Conservation (phyloP, 2,888 invertebrate species). For the Torymus texanus region DNA sequence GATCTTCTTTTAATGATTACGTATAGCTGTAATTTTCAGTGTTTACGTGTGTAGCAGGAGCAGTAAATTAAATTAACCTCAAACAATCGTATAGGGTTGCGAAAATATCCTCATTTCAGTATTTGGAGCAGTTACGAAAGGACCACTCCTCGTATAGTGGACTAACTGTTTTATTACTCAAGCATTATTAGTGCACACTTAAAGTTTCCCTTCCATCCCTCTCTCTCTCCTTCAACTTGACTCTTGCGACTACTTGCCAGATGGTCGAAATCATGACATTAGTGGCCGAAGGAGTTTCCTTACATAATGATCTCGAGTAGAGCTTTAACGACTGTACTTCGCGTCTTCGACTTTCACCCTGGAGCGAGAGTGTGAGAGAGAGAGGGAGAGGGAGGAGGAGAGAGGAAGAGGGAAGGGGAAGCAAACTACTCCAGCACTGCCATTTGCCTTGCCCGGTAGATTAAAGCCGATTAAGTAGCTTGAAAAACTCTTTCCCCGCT, state of each 20-base stretch:
- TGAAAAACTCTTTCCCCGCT: conserved; percentile 24
- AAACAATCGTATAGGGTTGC: no score
- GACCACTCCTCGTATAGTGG: conserved; percentile 2
- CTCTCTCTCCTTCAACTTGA: background rate
- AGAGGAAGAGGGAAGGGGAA: conserved; percentile 1
- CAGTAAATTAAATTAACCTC: no score
- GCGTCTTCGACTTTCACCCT: conserved; percentile 24
- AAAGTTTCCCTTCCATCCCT: conserved; percentile 8
- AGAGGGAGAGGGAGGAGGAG: background rate
- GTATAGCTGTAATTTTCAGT: no score
- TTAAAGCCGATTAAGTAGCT: conserved; percentile 47
- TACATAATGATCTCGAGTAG: conserved; percentile 50
- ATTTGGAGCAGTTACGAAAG: conserved; percentile 10
- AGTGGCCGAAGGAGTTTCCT: conserved; percentile 41
- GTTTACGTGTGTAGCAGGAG: no score
- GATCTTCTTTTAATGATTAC: no score
- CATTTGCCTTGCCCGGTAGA: conserved; percentile 47
- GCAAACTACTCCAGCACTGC: conserved; percentile 28
- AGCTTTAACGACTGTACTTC: conserved; percentile 49
- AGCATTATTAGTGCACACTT: conserved; percentile 37
- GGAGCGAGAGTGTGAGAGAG: background rate
- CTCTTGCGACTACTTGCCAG: conserved; percentile 36
- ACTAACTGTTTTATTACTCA: conserved; percentile 37
- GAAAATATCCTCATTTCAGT: background rate
- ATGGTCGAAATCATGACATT: conserved; percentile 52